Conservation (phyloP, 2,797 vertebrate genomes). For the Pipistrellus pygmaeus region DNA sequence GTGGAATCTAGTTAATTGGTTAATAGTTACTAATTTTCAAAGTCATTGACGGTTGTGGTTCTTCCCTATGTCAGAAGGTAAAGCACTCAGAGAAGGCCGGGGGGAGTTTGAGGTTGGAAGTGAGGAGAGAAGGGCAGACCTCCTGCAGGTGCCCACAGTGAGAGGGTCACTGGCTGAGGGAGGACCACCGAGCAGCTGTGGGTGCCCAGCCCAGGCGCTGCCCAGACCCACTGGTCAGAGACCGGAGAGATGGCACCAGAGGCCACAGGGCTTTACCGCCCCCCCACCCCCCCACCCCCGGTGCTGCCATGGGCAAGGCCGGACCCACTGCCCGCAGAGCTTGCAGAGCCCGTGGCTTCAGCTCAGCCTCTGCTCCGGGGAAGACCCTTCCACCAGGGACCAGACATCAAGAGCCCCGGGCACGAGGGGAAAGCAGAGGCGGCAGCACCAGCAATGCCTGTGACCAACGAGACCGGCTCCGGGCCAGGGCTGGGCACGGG, state of each 20-base stretch:
- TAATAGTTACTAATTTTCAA: no score
- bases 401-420: background rate
- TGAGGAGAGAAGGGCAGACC: no score
- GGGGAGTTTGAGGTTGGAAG: no score
- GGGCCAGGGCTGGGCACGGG: fast-evolving
- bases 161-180: fast-evolving
- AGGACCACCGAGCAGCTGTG: no score
- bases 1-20: background rate
- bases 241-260: fast-evolving
- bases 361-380: background rate
- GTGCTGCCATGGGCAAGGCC: background rate
- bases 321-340: fast-evolving
- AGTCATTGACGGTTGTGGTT: no score
- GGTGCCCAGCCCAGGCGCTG: background rate
- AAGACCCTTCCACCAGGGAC: background rate
- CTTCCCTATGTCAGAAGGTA: no score
- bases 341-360: fast-evolving
- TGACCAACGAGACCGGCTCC: fast-evolving
- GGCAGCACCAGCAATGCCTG: background rate
- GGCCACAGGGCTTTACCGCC: fast-evolving
- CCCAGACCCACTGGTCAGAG: background rate
- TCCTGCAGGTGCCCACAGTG: fast-evolving
- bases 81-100: no score
- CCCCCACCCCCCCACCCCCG: no score
- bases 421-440: conserved; percentile 35